Evolutionary conservation across 2,888 invertebrate species (phyloP), one percentile per base, ranked within the genome.

Genomic region (Drosophila flavopinicola): DNA sequence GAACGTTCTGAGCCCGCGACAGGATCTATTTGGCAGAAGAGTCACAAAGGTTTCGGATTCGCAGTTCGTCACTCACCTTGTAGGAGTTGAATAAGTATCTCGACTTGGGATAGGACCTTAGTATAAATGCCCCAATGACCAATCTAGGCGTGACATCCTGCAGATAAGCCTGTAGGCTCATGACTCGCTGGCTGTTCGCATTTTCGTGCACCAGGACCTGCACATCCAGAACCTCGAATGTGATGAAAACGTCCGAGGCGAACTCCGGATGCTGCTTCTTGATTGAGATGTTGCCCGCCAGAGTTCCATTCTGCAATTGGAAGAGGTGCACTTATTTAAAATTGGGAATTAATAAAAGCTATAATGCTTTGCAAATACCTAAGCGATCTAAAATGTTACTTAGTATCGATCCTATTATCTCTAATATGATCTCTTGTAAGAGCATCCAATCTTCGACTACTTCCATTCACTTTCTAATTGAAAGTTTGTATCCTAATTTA

Each of bases 1-100:
- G 95, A 0, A 95, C 94, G 80, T 95, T 95, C 91, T 95, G 95
- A 0, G 95, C 93, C 63, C 95, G 92, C 0, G 95, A 94, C 93
- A 95, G 95, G 44, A 96, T 94, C 95, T 89, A n/a, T n/a, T n/a
- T n/a, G n/a, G n/a, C n/a, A n/a, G n/a, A n/a, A n/a, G n/a, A n/a
- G n/a, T n/a, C n/a, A n/a, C n/a, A n/a, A n/a, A n/a, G n/a, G n/a
- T n/a, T n/a, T n/a, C n/a, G n/a, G n/a, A n/a, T n/a, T n/a, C n/a
- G n/a, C n/a, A n/a, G n/a, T n/a, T n/a, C n/a, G n/a, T n/a, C n/a
- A 57, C 65, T 75, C 83, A 95, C 94, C 93, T 96, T 96, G 79
- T 93, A 96, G 0, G 94, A 94, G 87, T 93, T 93, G 20, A 94
- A 92, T 1, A 91, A 89, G 64, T 92, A 93, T 24, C 91, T 90